phyloP scores from a whole-genome alignment of 2,888 invertebrate species.

The Eupithecia centaureata region DNA sequence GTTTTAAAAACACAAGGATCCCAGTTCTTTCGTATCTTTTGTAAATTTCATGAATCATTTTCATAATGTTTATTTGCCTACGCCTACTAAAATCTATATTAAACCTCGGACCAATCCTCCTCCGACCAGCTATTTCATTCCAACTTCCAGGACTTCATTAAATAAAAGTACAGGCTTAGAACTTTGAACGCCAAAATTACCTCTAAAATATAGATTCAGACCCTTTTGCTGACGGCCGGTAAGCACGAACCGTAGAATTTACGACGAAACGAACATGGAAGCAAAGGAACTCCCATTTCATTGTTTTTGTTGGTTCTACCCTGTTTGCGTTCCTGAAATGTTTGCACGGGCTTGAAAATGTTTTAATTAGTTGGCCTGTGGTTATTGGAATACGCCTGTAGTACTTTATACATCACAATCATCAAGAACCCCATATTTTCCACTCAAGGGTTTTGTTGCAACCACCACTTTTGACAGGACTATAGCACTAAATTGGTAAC shows the following conservation, averaged over 20 bases:
- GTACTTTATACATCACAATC: background rate
- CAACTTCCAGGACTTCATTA: background rate
- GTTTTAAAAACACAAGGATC: no score
- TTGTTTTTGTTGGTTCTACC: constrained; percentile 24
- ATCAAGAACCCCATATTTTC: background rate
- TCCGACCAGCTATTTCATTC: background rate
- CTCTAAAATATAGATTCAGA: constrained; percentile 40
- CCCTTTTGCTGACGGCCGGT: constrained; percentile 30
- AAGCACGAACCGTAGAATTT: constrained; percentile 32
- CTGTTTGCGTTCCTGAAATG: constrained; percentile 24
- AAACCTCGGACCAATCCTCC: no score
- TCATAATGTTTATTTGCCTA: no score
- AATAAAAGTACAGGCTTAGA: constrained; percentile 1
- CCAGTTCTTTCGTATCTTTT: no score
- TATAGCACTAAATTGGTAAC: no score
- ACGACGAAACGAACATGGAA: constrained; percentile 29
- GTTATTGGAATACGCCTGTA: background rate
- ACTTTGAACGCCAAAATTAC: constrained; percentile 35
- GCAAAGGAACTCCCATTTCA: constrained; percentile 20
- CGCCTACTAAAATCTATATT: no score
- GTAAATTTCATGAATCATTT: no score
- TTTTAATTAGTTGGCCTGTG: constrained; percentile 37
- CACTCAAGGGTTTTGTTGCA: background rate
- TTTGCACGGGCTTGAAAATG: constrained; percentile 30
- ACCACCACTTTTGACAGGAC: background rate